Evolutionary conservation across 2,888 invertebrate species (phyloP).

Genomic region (Chrysomela aeneicollis): DNA sequence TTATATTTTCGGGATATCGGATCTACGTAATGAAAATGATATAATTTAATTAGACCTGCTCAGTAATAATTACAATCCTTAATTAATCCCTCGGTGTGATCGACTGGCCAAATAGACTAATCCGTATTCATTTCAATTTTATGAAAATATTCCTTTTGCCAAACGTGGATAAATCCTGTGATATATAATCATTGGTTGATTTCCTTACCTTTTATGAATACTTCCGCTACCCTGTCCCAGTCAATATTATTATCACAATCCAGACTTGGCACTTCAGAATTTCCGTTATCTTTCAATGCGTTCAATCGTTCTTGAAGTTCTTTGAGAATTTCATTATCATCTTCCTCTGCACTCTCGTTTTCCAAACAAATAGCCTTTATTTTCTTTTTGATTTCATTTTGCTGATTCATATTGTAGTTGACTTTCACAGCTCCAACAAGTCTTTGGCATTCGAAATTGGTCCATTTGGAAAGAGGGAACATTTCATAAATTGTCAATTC

Average conservation of each 20-base stretch:
- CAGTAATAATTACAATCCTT: no score
- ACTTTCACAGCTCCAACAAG: conserved; percentile 46
- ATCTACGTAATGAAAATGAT: no score
- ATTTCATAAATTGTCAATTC: conserved; percentile 49
- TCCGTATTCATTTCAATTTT: no score
- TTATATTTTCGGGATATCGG: no score
- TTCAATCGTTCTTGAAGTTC: conserved; percentile 56
- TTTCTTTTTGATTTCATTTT: conserved; percentile 34
- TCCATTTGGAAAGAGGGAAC: conserved; percentile 55
- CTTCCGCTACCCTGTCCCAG: conserved; percentile 66
- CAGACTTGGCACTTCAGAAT: conserved; percentile 42
- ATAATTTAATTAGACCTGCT: no score
- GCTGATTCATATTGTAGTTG: conserved; percentile 45
- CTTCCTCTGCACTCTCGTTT: conserved; percentile 13
- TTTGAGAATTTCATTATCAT: conserved; percentile 52
- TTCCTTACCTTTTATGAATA: conserved; percentile 53
- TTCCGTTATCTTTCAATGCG: conserved; percentile 42
- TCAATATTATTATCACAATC: conserved; percentile 63
- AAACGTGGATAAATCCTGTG: no score
- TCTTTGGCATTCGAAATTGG: conserved; percentile 44
- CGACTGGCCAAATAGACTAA: no score
- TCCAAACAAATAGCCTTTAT: background rate
- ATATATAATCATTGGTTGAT: no score
- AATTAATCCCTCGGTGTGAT: no score
- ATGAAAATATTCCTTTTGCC: no score